Conservation (phyloP, 2,113 vertebrate genomes). For the Mobula birostris region DNA sequence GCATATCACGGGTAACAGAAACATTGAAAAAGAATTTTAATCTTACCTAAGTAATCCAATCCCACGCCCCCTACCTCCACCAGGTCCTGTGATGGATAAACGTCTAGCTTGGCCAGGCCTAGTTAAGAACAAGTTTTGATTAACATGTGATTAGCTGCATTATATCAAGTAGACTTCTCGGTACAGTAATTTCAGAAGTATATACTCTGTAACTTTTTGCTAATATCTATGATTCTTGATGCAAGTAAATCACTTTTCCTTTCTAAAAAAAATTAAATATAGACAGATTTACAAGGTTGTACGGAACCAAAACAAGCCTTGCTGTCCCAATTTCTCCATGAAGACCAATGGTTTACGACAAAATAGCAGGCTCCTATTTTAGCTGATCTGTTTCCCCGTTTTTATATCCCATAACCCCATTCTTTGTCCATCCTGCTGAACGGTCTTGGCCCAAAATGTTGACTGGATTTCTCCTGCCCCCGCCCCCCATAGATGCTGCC, state of each 20-base stretch:
- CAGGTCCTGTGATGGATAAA: conserved; percentile 79
- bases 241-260: background rate
- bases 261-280: background rate
- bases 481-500: too few species aligned
- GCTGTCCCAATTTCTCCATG: too few species aligned
- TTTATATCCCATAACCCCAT: background rate
- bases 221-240: background rate
- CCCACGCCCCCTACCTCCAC: conserved; percentile 96
- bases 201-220: background rate
- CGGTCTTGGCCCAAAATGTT: too few species aligned
- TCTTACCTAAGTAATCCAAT: conserved; percentile 83
- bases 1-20: background rate
- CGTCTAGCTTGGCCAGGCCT: conserved; percentile 84
- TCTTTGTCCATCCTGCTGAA: too few species aligned
- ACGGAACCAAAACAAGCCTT: too few species aligned
- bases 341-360: too few species aligned
- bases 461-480: too few species aligned
- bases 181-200: background rate
- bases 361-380: too few species aligned
- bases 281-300: background rate
- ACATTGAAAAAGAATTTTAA: conserved; percentile 18
- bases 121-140: conserved; percentile 27
- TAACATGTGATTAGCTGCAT: background rate
- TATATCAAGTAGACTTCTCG: background rate
- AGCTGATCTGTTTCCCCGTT: too few species aligned